Percentiles rank a stretch among this genome's conserved stretches.
These are phyloP conservation scores for Clostera curtula DNA, from an alignment of 2,888 invertebrate species.

Conservation along the genomic window DNA sequence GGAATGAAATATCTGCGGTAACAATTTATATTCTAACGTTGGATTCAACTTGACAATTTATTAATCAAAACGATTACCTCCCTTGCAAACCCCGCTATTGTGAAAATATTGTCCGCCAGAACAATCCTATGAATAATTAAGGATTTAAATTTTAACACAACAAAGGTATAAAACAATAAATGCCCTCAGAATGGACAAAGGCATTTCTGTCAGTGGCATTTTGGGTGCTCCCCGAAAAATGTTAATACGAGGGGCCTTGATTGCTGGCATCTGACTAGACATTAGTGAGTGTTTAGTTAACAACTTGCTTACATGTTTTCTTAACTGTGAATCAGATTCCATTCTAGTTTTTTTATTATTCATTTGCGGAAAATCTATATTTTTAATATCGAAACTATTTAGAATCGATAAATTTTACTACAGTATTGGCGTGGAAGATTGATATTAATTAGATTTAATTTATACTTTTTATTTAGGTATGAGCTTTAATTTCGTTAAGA, in stretches of 20 bases:
- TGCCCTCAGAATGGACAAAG: constrained; percentile 68
- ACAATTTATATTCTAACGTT: constrained; percentile 72
- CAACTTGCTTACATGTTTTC: too few relatives aligned
- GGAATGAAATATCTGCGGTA: constrained; percentile 71
- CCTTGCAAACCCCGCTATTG: constrained; percentile 64
- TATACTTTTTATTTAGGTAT: too few relatives aligned
- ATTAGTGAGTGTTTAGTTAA: constrained; percentile 31
- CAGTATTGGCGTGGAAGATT: too few relatives aligned
- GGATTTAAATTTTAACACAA: constrained; percentile 73
- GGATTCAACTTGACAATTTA: constrained; percentile 75
- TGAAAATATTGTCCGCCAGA: constrained; percentile 71
- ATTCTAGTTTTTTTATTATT: too few relatives aligned
- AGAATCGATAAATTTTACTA: too few relatives aligned
- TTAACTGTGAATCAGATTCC: too few relatives aligned
- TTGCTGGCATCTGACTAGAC: constrained; percentile 27
- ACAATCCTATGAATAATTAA: constrained; percentile 75
- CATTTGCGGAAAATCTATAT: too few relatives aligned
- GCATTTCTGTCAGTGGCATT: constrained; percentile 62
- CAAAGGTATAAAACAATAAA: constrained; percentile 72
- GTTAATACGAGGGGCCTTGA: constrained; percentile 49
- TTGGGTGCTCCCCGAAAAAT: constrained; percentile 48
- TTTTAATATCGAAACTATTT: too few relatives aligned
- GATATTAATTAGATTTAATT: too few relatives aligned
- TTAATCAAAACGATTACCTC: constrained; percentile 74
- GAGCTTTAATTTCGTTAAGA: too few relatives aligned